A percentile compares a stretch with the other conserved stretches of the same genome.
Evolutionary conservation across 2,888 invertebrate species (phyloP).

Genomic region (Rhagonycha lutea): DNA sequence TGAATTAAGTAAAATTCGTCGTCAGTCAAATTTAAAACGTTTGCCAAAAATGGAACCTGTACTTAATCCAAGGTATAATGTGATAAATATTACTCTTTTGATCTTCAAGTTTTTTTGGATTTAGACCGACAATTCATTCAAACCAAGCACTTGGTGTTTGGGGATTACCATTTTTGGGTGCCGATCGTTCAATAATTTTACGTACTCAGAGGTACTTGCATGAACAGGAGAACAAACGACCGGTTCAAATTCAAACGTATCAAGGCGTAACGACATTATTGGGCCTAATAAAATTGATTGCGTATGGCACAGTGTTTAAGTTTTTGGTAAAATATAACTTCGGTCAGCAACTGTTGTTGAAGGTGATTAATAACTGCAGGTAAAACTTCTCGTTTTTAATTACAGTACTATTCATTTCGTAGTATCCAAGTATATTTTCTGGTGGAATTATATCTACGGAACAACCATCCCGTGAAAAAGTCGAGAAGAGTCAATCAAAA

Average conservation of each 20-base stretch:
- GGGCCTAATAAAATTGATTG: conserved; percentile 55
- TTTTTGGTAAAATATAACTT: conserved; percentile 62
- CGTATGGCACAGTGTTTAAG: conserved; percentile 65
- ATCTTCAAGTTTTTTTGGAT: neutral
- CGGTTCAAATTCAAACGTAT: conserved; percentile 80
- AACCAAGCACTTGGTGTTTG: neutral
- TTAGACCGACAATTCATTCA: neutral
- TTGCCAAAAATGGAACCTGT: neutral
- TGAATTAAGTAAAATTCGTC: neutral
- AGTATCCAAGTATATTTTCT: conserved; percentile 64
- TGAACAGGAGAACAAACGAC: conserved; percentile 69
- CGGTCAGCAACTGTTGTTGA: conserved; percentile 67
- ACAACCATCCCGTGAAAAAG: conserved; percentile 65
- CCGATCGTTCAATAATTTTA: conserved; percentile 80
- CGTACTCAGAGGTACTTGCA: conserved; percentile 79
- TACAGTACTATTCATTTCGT: neutral
- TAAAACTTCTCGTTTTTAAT: neutral
- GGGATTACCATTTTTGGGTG: conserved; percentile 72
- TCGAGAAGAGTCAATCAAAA: conserved; percentile 65
- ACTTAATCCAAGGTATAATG: neutral
- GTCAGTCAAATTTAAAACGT: neutral
- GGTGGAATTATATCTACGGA: conserved; percentile 68
- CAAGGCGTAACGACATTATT: conserved; percentile 56
- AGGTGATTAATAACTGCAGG: neutral
- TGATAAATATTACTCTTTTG: neutral